Evolutionary conservation across 2,888 invertebrate species (phyloP), one percentile per base, ranked within the genome.

Genomic region (Sympetrum striolatum): DNA sequence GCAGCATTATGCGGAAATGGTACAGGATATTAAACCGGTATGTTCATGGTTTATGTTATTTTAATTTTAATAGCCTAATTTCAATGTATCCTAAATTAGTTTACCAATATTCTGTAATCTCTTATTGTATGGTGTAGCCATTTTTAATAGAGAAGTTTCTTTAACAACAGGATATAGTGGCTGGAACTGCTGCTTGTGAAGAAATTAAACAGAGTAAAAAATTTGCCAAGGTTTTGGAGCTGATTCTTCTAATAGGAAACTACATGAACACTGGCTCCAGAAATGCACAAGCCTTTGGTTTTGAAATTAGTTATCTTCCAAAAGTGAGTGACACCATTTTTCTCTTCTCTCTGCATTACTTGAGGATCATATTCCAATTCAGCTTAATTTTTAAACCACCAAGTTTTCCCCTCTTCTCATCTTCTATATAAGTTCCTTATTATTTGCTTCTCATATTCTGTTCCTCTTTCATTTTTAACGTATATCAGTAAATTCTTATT

Each of bases 251-350:
- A 18, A 95, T 99, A 37, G 99, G 99, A 5, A 99, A 99, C 94
- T 98, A 98, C 93, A 98, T 99, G 98, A 99, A 99, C 94, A 96
- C 98, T 0, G 99, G 99, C 0, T 98, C 98, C 12, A 97, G 97
- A 93, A 98, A 99, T 93, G 98, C 97, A 0, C 98, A 97, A 92
- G 98, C 99, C 0, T 97, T 98, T 92, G 99, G 98, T 0, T 99
- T 99, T 94, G 99, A 99, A 94, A 98, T 99, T 92, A 98, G 97
- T 93, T 99, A 98, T 93, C 95, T 99, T 15, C 97, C 99, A 0
- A 99, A 99, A 95, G 98, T 98, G 93, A 92, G 93, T 92, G 81
- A 31, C n/a, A 90, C 8, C 80, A 10, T 48, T 48, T 48, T 12
- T 12, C 48, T 48, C 48, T 48, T 12, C 15, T 15, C 15, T 2